A percentile compares a stretch with the other conserved stretches of the same genome.
Conservation (phyloP, 2,888 invertebrate species). For the Gortyna flavago region DNA sequence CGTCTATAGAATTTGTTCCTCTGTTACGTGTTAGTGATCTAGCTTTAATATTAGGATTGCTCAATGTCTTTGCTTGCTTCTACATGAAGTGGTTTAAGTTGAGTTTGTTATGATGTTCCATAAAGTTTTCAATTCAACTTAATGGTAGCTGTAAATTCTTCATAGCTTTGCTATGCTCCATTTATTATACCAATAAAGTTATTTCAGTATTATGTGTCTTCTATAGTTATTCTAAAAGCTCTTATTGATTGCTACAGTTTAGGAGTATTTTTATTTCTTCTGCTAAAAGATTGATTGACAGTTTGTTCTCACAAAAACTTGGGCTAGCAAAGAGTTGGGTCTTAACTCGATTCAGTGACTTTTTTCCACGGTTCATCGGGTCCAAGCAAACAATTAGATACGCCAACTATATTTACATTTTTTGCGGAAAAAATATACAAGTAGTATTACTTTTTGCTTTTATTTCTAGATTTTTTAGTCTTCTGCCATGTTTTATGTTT, state of each 20-base stretch:
- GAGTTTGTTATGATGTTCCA: slow-evolving; percentile 1
- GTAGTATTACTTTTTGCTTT: slow-evolving; percentile 30
- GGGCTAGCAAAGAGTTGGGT: slow-evolving; percentile 41
- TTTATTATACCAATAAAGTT: slow-evolving; percentile 27
- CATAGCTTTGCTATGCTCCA: slow-evolving; percentile 1
- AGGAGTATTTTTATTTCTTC: slow-evolving; percentile 23
- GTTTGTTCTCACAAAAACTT: slow-evolving; percentile 50
- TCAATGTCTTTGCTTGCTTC: background rate
- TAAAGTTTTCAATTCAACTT: slow-evolving; percentile 8
- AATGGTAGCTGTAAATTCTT: slow-evolving; percentile 29
- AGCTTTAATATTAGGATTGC: background rate
- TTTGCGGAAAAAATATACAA: slow-evolving; percentile 44
- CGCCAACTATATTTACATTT: slow-evolving; percentile 59
- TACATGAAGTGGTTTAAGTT: slow-evolving; percentile 3
- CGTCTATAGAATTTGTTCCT: slow-evolving; percentile 10
- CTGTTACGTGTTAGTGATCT: slow-evolving; percentile 1
- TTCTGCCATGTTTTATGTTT: background rate
- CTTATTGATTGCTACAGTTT: slow-evolving; percentile 4
- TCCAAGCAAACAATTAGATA: slow-evolving; percentile 55
- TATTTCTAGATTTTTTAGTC: slow-evolving; percentile 14
- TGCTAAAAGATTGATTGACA: slow-evolving; percentile 36
- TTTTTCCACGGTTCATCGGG: slow-evolving; percentile 56
- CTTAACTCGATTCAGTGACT: slow-evolving; percentile 56
- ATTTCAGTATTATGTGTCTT: slow-evolving; percentile 3
- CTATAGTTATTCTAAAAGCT: slow-evolving; percentile 14